Evolutionary conservation across 1,140 invertebrate genomes (phyloP).

Genomic region (Nasonia giraulti): DNA sequence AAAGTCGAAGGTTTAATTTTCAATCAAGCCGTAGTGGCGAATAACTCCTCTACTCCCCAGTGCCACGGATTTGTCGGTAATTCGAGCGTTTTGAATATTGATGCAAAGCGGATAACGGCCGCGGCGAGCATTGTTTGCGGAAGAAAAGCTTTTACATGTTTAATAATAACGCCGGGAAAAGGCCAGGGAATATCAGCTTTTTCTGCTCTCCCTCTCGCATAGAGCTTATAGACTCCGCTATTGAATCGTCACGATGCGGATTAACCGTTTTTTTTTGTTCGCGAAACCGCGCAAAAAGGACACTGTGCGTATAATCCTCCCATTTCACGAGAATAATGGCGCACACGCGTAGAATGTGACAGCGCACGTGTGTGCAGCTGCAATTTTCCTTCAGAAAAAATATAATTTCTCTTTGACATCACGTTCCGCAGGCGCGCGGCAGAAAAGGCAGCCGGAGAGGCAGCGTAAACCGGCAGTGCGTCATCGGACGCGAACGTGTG

Average conservation of each 20-base stretch:
- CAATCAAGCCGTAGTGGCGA: slow-evolving; percentile 6
- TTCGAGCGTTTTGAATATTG: slow-evolving; percentile 17
- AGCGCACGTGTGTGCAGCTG: no score
- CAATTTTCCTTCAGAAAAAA: not conserved
- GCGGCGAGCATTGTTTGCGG: not conserved
- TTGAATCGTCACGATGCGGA: no score
- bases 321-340: no score
- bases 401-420: slow-evolving; percentile 1
- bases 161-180: not conserved
- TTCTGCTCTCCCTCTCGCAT: no score
- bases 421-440: not conserved
- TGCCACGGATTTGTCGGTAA: slow-evolving; percentile 6
- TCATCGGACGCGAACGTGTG: slow-evolving; percentile 5
- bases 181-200: no score
- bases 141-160: not conserved
- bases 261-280: no score
- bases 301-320: no score
- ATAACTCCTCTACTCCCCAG: not conserved
- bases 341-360: no score
- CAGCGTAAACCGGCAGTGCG: not conserved
- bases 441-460: not conserved
- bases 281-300: no score
- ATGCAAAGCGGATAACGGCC: not conserved
- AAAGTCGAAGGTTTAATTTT: slow-evolving; percentile 12
- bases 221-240: no score